Evolutionary conservation across 2,888 invertebrate genomes (phyloP).

Genomic region (Noctua comes): DNA sequence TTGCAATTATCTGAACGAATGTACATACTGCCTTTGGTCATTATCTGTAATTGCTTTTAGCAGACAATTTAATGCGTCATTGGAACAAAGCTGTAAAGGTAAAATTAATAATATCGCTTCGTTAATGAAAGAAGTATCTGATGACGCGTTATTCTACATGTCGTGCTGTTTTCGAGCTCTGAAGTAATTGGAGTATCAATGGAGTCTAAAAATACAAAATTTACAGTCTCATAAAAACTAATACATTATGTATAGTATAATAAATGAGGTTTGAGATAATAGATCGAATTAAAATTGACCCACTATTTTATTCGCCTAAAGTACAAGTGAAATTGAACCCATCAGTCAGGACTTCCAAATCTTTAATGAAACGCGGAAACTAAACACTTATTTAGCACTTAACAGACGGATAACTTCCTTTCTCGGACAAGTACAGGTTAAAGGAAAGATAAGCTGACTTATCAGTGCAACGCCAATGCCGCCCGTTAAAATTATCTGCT

Average conservation of each 20-base stretch:
- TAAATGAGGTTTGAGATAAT: no score
- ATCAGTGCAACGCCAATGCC: slow-evolving; percentile 47
- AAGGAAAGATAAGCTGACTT: slow-evolving; percentile 28
- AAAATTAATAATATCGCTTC: slow-evolving; percentile 3
- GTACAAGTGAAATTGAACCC: neutral
- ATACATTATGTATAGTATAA: no score
- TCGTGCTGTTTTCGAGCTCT: neutral
- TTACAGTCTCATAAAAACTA: neutral
- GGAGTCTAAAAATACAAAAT: neutral
- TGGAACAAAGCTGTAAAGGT: slow-evolving; percentile 7
- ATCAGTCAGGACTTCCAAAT: no score
- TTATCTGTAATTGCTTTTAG: slow-evolving; percentile 30
- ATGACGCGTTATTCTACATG: neutral
- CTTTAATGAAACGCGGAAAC: no score
- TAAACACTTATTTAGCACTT: slow-evolving; percentile 7
- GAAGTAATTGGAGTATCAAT: neutral
- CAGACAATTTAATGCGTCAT: slow-evolving; percentile 7
- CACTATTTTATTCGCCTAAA: neutral
- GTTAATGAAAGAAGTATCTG: neutral
- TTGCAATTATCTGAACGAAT: slow-evolving; percentile 25
- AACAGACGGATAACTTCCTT: slow-evolving; percentile 24
- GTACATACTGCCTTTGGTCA: slow-evolving; percentile 6
- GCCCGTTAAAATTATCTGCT: slow-evolving; percentile 28
- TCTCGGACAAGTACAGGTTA: slow-evolving; percentile 24
- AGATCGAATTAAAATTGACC: neutral